Conservation (phyloP, 1,140 invertebrate genomes). For the Apocrypta bakeri region DNA sequence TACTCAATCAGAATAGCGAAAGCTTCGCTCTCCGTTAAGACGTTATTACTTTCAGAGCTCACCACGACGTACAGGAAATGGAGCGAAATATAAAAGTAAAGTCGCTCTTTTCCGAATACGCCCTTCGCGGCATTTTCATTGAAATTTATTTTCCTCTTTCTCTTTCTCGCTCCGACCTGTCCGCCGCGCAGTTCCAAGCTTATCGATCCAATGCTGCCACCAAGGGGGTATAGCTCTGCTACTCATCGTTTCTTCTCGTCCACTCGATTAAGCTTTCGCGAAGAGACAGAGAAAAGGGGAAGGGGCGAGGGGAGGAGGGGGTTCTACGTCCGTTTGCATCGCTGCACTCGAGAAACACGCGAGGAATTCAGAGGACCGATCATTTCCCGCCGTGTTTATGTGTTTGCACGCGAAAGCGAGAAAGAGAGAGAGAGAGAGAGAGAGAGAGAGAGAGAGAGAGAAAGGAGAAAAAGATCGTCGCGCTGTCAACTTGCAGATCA, state of each 20-base stretch:
- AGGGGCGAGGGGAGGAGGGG: too few species aligned
- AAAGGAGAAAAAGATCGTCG: not conserved
- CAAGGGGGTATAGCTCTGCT: not conserved
- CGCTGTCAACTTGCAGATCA: slow-evolving; percentile 12
- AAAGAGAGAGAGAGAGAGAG: not conserved
- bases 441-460: not conserved
- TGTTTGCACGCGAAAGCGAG: not conserved
- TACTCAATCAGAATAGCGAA: too few species aligned
- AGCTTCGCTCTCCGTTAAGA: not conserved
- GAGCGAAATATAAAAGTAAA: slow-evolving; percentile 19
- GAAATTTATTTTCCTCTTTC: slow-evolving; percentile 27
- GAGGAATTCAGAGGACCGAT: slow-evolving; percentile 14
- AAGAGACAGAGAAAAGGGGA: too few species aligned
- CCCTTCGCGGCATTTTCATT: slow-evolving; percentile 37
- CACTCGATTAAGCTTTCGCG: slow-evolving; percentile 42
- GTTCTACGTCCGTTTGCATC: not conserved
- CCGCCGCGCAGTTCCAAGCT: not conserved
- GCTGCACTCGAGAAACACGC: slow-evolving; percentile 23
- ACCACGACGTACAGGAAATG: not conserved
- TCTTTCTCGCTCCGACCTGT: not conserved
- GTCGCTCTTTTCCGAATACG: slow-evolving; percentile 13
- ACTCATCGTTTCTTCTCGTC: slow-evolving; percentile 27
- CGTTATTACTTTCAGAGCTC: not conserved
- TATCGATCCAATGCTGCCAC: slow-evolving; percentile 23
- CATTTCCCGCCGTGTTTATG: slow-evolving; percentile 4